Evolutionary conservation across 1,140 invertebrate genomes (phyloP).

Genomic region (Drosophila elegans): DNA sequence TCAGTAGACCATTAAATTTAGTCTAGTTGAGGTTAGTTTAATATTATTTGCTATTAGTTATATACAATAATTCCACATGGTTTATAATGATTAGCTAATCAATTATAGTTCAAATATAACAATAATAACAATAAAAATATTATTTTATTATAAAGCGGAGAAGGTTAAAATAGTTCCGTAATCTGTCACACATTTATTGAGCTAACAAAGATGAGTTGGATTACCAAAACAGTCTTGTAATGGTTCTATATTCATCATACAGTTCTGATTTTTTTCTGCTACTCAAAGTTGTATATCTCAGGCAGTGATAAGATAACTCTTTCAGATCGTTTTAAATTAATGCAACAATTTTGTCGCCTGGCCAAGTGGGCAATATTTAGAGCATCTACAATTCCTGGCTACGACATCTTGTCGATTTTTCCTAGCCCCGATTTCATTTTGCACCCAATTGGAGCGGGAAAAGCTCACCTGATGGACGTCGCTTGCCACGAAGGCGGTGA

Average conservation of each 20-base stretch:
- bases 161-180: too few species aligned
- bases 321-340: background rate
- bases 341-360: slow-evolving; percentile 13
- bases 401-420: slow-evolving; percentile 1
- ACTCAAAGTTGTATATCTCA: background rate
- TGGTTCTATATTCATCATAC: background rate
- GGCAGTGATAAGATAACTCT: background rate
- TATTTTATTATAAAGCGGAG: too few species aligned
- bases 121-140: too few species aligned
- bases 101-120: too few species aligned
- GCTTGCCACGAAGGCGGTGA: slow-evolving; percentile 1
- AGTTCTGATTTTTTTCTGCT: background rate
- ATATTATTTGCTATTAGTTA: too few species aligned
- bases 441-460: slow-evolving; percentile 4
- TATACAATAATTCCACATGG: too few species aligned
- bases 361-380: background rate
- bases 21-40: too few species aligned
- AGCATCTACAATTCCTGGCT: slow-evolving; percentile 12
- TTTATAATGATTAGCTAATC: too few species aligned
- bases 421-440: background rate
- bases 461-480: slow-evolving; percentile 32
- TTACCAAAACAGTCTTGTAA: background rate
- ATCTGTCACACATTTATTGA: background rate
- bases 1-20: too few species aligned
- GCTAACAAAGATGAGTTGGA: background rate